Evolutionary conservation across 92 coral and sea anemone species (phyloP), one percentile per base, ranked within the genome.

Genomic region (Umimayanthus chanpuru): DNA sequence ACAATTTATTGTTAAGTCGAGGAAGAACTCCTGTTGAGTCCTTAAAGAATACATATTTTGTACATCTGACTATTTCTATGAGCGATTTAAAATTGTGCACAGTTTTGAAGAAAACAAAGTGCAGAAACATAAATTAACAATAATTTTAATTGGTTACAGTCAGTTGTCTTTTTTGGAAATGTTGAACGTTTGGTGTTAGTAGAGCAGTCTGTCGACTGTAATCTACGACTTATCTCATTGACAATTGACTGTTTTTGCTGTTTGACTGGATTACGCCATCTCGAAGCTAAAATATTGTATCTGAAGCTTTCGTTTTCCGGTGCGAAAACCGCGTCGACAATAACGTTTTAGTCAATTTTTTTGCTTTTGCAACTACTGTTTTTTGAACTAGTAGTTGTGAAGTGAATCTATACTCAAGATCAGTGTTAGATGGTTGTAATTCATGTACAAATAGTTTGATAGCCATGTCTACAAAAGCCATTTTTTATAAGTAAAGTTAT

Each of bases 21-120:
- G 36, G 36, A 32, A 32, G 20, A 21, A 73, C 36, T 73, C 78
- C 16, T 56, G 3, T 56, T n/a, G n/a, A 6, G 2, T 20, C 50
- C 23, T 23, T 5, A 43, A 73, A 73, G 79, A 75, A 75, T 75
- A 75, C 79, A 40, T 75, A 75, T 75, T 75, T 75, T 75, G 79
- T 75, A 75, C 50, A 75, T 38, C 79, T 15, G 2, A 9, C 44
- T 32, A 14, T 74, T 75, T 75, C 79, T 39, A 39, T 43, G 47
- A 75, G 79, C 26, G 68, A 61, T 61, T 61, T 20, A 61, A 21
- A 61, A 61, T 6, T 20, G 68, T 61, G 7, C 68, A 61, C 26
- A 21, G 26, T 6, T 2, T 18, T 61, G 0, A 21, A 61, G 21
- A 61, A 61, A 61, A 18, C 8, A 21, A 15, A 56, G 68, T 61